Evolutionary conservation across 1,140 invertebrate species (phyloP).

Genomic region (Anagrus nilaparvatae): DNA sequence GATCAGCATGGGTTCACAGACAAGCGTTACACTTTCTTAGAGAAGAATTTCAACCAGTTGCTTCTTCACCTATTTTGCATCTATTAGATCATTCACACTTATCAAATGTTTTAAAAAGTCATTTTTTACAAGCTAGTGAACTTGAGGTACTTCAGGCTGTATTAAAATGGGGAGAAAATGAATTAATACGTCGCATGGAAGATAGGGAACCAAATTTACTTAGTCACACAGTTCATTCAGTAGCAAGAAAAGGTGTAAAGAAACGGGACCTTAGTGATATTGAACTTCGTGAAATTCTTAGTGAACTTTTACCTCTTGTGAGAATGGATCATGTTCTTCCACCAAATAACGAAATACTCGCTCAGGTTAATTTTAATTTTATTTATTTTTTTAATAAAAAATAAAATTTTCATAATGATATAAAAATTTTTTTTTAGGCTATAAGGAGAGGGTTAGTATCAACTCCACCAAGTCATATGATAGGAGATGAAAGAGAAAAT

Average conservation of each 20-base stretch:
- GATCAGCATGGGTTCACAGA: constrained; percentile 82
- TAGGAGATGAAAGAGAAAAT: constrained; percentile 60
- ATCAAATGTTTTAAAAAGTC: constrained; percentile 69
- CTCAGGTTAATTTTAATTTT: constrained; percentile 37
- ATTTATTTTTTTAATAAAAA: not conserved
- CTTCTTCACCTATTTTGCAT: constrained; percentile 60
- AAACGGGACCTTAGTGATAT: constrained; percentile 77
- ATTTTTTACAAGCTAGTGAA: constrained; percentile 86
- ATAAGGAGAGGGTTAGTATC: constrained; percentile 78
- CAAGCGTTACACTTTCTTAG: constrained; percentile 74
- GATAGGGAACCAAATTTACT: constrained; percentile 84
- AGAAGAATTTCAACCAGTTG: constrained; percentile 75
- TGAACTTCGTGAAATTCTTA: constrained; percentile 76
- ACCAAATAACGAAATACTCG: constrained; percentile 70
- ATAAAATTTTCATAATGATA: not conserved
- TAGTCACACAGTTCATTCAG: constrained; percentile 83
- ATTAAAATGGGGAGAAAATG: constrained; percentile 84
- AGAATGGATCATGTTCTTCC: constrained; percentile 84
- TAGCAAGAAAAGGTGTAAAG: constrained; percentile 75
- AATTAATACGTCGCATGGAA: constrained; percentile 71
- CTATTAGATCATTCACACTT: constrained; percentile 75
- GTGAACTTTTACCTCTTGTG: constrained; percentile 71
- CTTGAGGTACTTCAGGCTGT: constrained; percentile 78
- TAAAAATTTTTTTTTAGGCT: constrained; percentile 41
- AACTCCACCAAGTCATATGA: constrained; percentile 79